Evolutionary conservation across 2,113 vertebrate genomes (phyloP).

Genomic region (Indicator maculatus): DNA sequence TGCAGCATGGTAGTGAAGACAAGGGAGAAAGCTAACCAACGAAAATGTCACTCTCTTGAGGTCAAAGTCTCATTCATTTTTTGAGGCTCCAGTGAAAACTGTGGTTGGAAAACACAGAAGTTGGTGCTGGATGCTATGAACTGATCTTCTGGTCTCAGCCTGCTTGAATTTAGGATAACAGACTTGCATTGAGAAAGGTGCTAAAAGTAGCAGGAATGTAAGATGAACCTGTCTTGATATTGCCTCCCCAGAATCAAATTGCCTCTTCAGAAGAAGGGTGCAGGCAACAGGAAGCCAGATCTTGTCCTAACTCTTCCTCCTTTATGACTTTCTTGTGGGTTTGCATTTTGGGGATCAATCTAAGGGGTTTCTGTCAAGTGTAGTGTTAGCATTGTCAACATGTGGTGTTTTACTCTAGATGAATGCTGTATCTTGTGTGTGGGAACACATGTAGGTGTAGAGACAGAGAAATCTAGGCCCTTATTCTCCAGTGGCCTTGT

Average conservation of each 20-base stretch:
- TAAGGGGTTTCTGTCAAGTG: slow-evolving; percentile 21
- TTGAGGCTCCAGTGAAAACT: background rate
- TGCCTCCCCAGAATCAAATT: background rate
- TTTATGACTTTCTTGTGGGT: background rate
- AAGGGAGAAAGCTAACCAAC: background rate
- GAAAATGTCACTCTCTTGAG: accelerated
- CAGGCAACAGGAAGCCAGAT: background rate
- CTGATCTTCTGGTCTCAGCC: background rate
- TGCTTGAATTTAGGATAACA: background rate
- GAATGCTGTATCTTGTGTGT: slow-evolving; percentile 43
- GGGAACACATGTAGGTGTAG: slow-evolving; percentile 60
- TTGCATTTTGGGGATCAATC: background rate
- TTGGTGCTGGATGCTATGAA: background rate
- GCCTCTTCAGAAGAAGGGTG: background rate
- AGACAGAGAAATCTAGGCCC: slow-evolving; percentile 57
- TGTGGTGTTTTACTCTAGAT: slow-evolving; percentile 57
- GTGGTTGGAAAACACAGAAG: background rate
- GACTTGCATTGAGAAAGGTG: background rate
- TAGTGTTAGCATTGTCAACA: slow-evolving; percentile 12
- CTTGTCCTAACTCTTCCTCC: background rate
- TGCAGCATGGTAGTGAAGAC: accelerated
- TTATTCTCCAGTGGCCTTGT: slow-evolving; percentile 55
- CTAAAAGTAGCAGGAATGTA: background rate
- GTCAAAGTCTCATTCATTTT: background rate
- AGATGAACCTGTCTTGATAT: background rate